Evolutionary conservation across 1,140 invertebrate genomes (phyloP), one percentile per base, ranked within the genome.

Genomic region (Homalodisca vitripennis): DNA sequence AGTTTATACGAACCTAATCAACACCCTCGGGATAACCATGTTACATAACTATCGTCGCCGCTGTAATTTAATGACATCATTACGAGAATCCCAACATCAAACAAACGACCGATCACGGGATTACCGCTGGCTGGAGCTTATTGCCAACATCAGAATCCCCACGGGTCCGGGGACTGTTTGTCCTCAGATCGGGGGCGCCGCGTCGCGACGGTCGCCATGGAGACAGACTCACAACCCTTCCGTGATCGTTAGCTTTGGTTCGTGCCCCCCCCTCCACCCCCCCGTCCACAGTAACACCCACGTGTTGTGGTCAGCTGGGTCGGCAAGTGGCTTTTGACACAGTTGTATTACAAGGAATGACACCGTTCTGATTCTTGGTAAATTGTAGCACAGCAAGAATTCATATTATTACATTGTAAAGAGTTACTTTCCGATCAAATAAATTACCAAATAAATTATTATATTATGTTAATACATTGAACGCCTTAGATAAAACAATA

Each of bases 141-240:
- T 41, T 41, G 17, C 17, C 17, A 41, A 10, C 17, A 17, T 41
- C 17, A 41, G 6, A 6, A 41, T 41, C 34, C 17, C 6, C 34
- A 41, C 17, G 6, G 34, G 6, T 41, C 17, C 6, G 6, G 6
- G 34, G 6, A 41, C 34, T 10, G 17, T n/a, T n/a, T 10, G 34
- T 41, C 17, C 6, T 6, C 34, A 41, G 60, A 10, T 3, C 32
- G 64, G 64, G 12, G 64, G 14, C 31, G 64, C 30, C 31, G 64
- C 64, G 46, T 29, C 24, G 34, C 31, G 34, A 3, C 48, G 29
- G 64, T 66, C 22, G 29, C 64, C 32, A 66, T 66, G 64, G 64
- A 2, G 46, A 66, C 64, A 24, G 48, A 53, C 48, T 13, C 48
- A n/a, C 48, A 41, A 20, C 48, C 48, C 48, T 53, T 24, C 22